Evolutionary conservation across 2,888 invertebrate genomes (phyloP), one percentile per base, ranked within the genome.

Genomic region (Metalampra italica): DNA sequence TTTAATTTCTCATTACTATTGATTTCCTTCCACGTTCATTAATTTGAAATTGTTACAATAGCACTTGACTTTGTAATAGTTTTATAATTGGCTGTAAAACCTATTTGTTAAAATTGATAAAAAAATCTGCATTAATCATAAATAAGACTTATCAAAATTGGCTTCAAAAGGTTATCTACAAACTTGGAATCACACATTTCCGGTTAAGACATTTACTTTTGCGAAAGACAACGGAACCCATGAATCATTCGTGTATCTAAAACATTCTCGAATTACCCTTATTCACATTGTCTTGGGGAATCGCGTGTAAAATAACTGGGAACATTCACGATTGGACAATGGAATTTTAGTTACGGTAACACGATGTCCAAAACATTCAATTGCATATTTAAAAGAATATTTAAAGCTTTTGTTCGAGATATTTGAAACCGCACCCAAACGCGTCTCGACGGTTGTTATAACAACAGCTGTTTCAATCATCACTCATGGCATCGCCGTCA

Each of bases 241-340:
- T 86, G 84, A 85, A 69, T 87, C 83, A 86, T 75, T 69, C 62
- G 57, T 70, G 77, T 79, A 81, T 84, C 87, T 83, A 84, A 85
- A 81, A 85, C 78, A 74, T 71, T 78, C 77, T 87, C 86, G 68
- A 66, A 75, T 86, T 81, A 76, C 87, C 68, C 68, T 75, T 73
- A 75, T 77, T 77, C 79, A 76, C 74, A 82, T 79, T 84, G 83
- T 82, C 78, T 83, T 82, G 84, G 81, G 83, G 86, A 83, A 74
- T 69, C 53, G 74, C 70, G 65, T 68, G 57, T 60, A 71, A 70
- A 66, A 66, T 67, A 70, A 65, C 64, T 65, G 70, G 75, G 77
- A 72, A 75, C 75, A 73, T 75, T 71, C 78, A 75, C 75, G 75
- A 81, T 73, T 68, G 83, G 80, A 88, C 87, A 83, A 87, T 84